These are phyloP conservation scores for Seriola quinqueradiata DNA, from an alignment of 2,113 vertebrate species.

Conservation along the genomic window DNA sequence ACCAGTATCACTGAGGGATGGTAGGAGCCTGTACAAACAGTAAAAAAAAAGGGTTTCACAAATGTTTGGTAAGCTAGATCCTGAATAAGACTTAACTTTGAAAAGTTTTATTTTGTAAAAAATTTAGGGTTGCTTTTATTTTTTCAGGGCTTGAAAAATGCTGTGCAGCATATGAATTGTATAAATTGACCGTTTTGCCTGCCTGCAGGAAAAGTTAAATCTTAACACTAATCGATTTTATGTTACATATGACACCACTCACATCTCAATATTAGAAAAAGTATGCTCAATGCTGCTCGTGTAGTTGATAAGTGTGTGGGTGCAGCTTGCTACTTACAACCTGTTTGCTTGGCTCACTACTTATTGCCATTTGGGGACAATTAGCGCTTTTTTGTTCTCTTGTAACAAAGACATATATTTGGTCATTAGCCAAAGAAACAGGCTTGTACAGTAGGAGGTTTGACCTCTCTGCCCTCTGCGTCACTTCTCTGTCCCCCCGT, in stretches of 20 bases:
- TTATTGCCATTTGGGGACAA: neutral
- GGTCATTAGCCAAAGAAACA: slow-evolving; percentile 33
- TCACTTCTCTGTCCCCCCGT: neutral
- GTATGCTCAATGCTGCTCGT: neutral
- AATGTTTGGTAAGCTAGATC: neutral
- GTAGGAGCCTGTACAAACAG: neutral
- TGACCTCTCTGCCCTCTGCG: slow-evolving; percentile 15
- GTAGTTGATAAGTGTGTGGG: neutral
- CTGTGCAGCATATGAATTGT: no score
- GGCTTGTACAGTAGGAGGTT: neutral
- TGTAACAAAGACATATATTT: slow-evolving; percentile 22
- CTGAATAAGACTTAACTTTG: neutral
- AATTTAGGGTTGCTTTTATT: no score
- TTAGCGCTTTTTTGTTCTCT: slow-evolving; percentile 2
- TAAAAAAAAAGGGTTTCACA: neutral
- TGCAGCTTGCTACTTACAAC: neutral
- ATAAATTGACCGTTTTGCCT: no score
- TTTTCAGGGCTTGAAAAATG: neutral
- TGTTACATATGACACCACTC: neutral
- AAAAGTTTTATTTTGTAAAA: neutral
- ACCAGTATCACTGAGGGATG: neutral
- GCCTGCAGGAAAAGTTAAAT: neutral
- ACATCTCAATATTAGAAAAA: no score
- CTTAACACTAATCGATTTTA: neutral
- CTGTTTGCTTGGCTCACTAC: neutral